phyloP scores from a whole-genome alignment of 2,888 invertebrate genomes.

The Aleiodes testaceus region DNA sequence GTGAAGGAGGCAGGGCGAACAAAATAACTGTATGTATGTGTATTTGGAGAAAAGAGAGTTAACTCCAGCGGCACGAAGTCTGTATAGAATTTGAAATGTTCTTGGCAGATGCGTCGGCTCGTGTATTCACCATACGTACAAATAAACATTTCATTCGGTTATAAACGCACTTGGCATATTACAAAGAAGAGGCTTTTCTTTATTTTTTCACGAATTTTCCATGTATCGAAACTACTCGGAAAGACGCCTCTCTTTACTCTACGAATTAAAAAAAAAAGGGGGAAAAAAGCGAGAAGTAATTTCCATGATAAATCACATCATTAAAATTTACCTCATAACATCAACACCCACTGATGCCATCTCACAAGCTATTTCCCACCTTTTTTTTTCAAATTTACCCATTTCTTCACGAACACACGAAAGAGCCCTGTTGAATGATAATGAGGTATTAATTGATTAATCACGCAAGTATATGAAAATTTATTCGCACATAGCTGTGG shows the following conservation, averaged over 20 bases:
- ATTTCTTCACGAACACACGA: background rate
- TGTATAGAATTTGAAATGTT: slow-evolving; percentile 19
- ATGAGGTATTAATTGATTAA: slow-evolving; percentile 34
- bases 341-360: slow-evolving; percentile 12
- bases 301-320: background rate
- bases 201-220: too few species aligned
- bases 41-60: background rate
- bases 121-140: slow-evolving; percentile 24
- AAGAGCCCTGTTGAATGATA: background rate
- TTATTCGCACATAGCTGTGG: background rate
- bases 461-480: slow-evolving; percentile 12
- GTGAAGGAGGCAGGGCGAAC: slow-evolving; percentile 8
- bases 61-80: slow-evolving; percentile 6
- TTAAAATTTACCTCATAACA: slow-evolving; percentile 7
- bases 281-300: background rate
- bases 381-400: slow-evolving; percentile 4
- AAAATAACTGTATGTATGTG: background rate
- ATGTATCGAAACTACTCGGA: too few species aligned
- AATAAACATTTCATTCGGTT: slow-evolving; percentile 33
- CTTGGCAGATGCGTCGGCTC: slow-evolving; percentile 30
- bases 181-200: background rate
- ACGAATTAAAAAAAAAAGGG: too few species aligned
- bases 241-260: too few species aligned
- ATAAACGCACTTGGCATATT: slow-evolving; percentile 31
- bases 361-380: slow-evolving; percentile 23